Evolutionary conservation across 2,797 vertebrate genomes (phyloP).

Genomic region (Myotis myotis): DNA sequence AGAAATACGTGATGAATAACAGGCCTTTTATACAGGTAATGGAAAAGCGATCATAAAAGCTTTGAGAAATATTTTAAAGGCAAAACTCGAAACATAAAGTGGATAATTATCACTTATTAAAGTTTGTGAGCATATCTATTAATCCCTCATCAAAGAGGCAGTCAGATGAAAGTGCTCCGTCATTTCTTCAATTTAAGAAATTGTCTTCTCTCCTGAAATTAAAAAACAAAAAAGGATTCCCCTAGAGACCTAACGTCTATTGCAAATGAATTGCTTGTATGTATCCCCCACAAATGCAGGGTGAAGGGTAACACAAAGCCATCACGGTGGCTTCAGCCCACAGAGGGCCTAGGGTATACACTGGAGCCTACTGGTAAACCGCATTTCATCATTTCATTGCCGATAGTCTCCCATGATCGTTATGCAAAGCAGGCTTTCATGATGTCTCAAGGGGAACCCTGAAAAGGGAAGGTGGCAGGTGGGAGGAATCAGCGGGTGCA

Average conservation of each 20-base stretch:
- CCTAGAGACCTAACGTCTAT: slow-evolving; percentile 8
- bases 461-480: slow-evolving; percentile 59
- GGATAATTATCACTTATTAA: slow-evolving; percentile 51
- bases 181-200: slow-evolving; percentile 45
- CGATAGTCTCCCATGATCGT: slow-evolving; percentile 64
- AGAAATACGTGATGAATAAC: slow-evolving; percentile 1
- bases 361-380: slow-evolving; percentile 10
- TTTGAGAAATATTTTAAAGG: slow-evolving; percentile 45
- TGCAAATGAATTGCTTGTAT: slow-evolving; percentile 46
- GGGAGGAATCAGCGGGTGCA: slow-evolving; percentile 59
- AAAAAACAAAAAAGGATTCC: neutral
- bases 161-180: slow-evolving; percentile 34
- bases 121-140: slow-evolving; percentile 22
- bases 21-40: slow-evolving; percentile 3
- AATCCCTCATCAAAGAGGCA: slow-evolving; percentile 25
- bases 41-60: slow-evolving; percentile 46
- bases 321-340: slow-evolving; percentile 55
- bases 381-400: slow-evolving; percentile 72
- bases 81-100: slow-evolving; percentile 36
- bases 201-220: slow-evolving; percentile 30
- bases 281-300: neutral
- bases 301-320: slow-evolving; percentile 27
- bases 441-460: slow-evolving; percentile 71
- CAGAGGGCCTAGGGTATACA: slow-evolving; percentile 58
- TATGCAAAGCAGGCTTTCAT: slow-evolving; percentile 71